Evolutionary conservation across 2,113 vertebrate genomes (phyloP), one percentile per base, ranked within the genome.

Genomic region (Thalassarche chlororhynchos): DNA sequence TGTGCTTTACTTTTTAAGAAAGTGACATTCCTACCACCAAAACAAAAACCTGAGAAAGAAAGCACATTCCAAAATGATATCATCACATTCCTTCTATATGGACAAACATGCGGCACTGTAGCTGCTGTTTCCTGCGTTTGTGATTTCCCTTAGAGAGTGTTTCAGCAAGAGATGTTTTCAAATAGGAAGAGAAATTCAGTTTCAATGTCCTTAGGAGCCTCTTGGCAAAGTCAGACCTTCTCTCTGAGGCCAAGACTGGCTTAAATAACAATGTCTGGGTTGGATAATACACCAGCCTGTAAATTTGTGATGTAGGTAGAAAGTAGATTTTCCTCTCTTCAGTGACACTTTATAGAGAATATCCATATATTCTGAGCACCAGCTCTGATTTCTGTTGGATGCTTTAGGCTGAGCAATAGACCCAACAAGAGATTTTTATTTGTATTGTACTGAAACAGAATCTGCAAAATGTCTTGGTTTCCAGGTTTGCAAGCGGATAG

Each of bases 41-140:
- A 97, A 96, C 95, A 96, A 94, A 93, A 94, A 95, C 74, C 74
- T 85, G 81, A 96, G 91, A 96, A 94, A 95, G 85, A 81, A 96
- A 96, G 87, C 83, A 71, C 92, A 91, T 96, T 93, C 96, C 94
- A 92, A 77, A 95, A 91, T 87, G 81, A 95, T 94, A 88, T 90
- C 76, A 92, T 95, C 65, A 32, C 92, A 95, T 96, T 95, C 85
- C 38, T 95, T 93, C 85, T 93, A 61, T 65, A 95, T 3, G 0
- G 75, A 93, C 82, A 90, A 95, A 97, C 81, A 97, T 14, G 34
- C 21, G 1, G 60, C 80, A 13, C 85, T 85, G 66, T 88, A 84
- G 62, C 91, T 87, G 89, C 89, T 96, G 91, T 95, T 97, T 96
- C 95, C 96, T 97, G 94, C 2, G 0, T 96, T 97, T 93, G 93